Base-by-base conservation (phyloP, 2,888 invertebrate genomes). In the Nudaria mundana region DNA sequence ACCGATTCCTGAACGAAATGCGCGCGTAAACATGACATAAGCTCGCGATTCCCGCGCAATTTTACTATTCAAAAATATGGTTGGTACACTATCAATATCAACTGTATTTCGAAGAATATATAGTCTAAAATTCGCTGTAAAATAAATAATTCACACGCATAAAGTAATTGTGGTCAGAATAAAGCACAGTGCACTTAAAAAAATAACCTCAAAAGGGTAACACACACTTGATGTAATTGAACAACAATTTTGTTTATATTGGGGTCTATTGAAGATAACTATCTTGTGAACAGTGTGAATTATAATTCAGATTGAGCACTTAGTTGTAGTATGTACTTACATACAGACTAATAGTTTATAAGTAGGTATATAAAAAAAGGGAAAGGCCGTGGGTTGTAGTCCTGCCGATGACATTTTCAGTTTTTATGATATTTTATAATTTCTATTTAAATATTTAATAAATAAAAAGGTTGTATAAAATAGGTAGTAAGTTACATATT, bases 171-270 rank as follows among this genome's bases (percentile, higher is more conserved):
- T 46, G 61, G 54, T 56, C 45, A 32, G 43, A 34, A 51, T 50
- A 64, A 47, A 40, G 36, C 58, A 35, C 40, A 42, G 30, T 45
- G 60, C 53, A 43, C 48, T 53, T 41, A 32, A 53, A 63, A 62
- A 67, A 67, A 71, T 70, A 75, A 71, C 48, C 48, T 68, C 66
- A 71, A 74, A 65, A 66, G 81, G 79, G 77, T 80, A 72, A 69
- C 71, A 69, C 71, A 71, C 74, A 71, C 71, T 71, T 63, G 53
- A 63, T 47, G 52, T 78, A 76, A 78, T 82, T 76, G 77, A 74
- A 75, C 72, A 46, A 50, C 45, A 11, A 49, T 61, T 56, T 61
- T 54, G 54, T 59, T 56, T 50, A 50, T 42, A 44, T 44, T 60
- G 48, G 49, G 58, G 44, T 23, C 37, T 32, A 15, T 32, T 28